phyloP scores from a whole-genome alignment of 92 coral and sea anemone species.

The Plumapathes pennacea region DNA sequence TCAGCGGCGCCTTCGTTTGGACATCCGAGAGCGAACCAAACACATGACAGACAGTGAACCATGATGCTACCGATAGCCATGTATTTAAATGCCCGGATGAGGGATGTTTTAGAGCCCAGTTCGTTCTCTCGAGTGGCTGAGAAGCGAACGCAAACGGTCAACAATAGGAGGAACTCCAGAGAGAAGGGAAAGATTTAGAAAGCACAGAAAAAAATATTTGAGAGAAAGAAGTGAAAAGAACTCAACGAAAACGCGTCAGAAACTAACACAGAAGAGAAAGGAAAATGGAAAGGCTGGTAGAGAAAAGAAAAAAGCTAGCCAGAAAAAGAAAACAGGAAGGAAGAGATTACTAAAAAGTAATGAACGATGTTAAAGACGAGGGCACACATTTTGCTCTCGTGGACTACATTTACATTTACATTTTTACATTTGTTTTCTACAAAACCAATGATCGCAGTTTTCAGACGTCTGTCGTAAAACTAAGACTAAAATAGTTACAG shows the following conservation, averaged over 20 bases:
- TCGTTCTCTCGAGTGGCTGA: conserved; percentile 71
- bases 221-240: background rate
- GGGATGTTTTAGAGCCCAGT: conserved; percentile 65
- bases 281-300: background rate
- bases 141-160: background rate
- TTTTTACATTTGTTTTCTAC: too few relatives aligned
- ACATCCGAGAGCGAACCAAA: conserved; percentile 72
- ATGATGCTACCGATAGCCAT: conserved; percentile 57
- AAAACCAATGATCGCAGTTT: too few relatives aligned
- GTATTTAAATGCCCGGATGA: conserved; percentile 64
- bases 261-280: background rate
- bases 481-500: too few relatives aligned
- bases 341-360: too few relatives aligned
- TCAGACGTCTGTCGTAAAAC: too few relatives aligned
- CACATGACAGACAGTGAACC: conserved; percentile 61
- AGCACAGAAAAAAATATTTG: background rate
- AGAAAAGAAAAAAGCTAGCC: too few relatives aligned
- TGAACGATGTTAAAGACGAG: too few relatives aligned
- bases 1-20: conserved; percentile 47
- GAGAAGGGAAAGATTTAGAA: background rate
- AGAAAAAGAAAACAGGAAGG: too few relatives aligned
- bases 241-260: background rate
- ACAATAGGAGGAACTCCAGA: background rate
- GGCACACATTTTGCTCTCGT: too few relatives aligned
- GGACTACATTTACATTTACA: too few relatives aligned